Percentiles rank a stretch among this genome's conserved stretches.
phyloP scores from a whole-genome alignment of 92 coral and sea anemone genomes.

The Isaurus tuberculatus region DNA sequence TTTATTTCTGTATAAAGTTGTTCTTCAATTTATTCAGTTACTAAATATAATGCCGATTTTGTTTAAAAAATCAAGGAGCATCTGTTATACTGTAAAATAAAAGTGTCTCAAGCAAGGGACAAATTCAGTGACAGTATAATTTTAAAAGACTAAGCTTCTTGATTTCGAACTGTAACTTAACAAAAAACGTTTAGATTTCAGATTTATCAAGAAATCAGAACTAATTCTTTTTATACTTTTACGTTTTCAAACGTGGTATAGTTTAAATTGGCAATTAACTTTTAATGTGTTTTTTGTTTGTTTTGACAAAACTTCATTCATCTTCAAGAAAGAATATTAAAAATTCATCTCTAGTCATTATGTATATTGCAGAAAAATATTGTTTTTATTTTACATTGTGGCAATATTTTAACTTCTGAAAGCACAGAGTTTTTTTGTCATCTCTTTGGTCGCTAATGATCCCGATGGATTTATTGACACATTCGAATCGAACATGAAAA shows the following conservation, averaged over 20 bases:
- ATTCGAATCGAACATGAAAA: neutral
- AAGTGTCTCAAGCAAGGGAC: too few relatives aligned
- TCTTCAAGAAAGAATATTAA: conserved; percentile 23
- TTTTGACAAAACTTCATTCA: conserved; percentile 11
- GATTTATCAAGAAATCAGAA: neutral
- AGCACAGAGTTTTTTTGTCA: neutral
- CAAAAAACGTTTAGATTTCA: neutral
- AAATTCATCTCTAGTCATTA: conserved; percentile 16
- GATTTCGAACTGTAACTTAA: too few relatives aligned
- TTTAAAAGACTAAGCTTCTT: too few relatives aligned
- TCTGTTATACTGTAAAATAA: too few relatives aligned
- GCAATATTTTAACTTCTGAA: neutral
- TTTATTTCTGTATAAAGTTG: too few relatives aligned
- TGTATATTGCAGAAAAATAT: conserved; percentile 19
- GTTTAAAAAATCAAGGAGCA: too few relatives aligned
- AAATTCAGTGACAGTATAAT: too few relatives aligned
- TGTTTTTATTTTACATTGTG: neutral
- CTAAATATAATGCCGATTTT: too few relatives aligned
- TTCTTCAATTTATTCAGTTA: too few relatives aligned
- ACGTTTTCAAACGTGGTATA: neutral
- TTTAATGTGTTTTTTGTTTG: conserved; percentile 5
- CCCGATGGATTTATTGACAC: neutral
- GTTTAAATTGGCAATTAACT: conserved; percentile 10
- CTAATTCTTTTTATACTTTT: neutral
- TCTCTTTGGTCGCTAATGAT: neutral